phyloP scores from a whole-genome alignment of 2,888 invertebrate species.

The Gortyna flavago region DNA sequence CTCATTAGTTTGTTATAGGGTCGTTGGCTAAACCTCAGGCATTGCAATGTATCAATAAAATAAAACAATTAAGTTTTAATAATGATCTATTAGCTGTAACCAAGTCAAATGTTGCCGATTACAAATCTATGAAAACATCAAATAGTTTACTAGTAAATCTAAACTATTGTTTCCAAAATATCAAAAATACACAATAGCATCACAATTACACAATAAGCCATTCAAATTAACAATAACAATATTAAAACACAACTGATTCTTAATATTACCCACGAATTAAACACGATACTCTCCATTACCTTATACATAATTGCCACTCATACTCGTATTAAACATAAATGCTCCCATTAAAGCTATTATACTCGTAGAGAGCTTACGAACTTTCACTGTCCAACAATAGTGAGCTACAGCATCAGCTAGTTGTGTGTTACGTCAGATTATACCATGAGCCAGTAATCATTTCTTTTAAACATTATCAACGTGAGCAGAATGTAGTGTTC shows the following conservation, averaged over 20 bases:
- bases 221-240: constrained; percentile 30
- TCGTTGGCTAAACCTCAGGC: constrained; percentile 9
- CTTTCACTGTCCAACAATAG: constrained; percentile 77
- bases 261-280: constrained; percentile 20
- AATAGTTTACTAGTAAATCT: background rate
- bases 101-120: background rate
- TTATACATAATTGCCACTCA: constrained; percentile 30
- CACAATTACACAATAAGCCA: constrained; percentile 8
- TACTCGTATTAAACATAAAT: constrained; percentile 46
- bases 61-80: background rate
- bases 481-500: constrained; percentile 20
- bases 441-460: constrained; percentile 63
- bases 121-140: constrained; percentile 3
- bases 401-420: constrained; percentile 73
- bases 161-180: background rate
- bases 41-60: constrained; percentile 47
- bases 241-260: constrained; percentile 5
- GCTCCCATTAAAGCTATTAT: constrained; percentile 55
- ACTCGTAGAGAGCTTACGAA: constrained; percentile 64
- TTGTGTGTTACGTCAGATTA: constrained; percentile 75
- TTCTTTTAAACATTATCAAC: constrained; percentile 63
- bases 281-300: constrained; percentile 31
- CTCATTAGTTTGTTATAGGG: constrained; percentile 60
- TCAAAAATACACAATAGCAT: background rate
- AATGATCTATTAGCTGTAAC: background rate